Base-by-base conservation (phyloP, 2,888 invertebrate genomes). In the Orthosia gracilis region DNA sequence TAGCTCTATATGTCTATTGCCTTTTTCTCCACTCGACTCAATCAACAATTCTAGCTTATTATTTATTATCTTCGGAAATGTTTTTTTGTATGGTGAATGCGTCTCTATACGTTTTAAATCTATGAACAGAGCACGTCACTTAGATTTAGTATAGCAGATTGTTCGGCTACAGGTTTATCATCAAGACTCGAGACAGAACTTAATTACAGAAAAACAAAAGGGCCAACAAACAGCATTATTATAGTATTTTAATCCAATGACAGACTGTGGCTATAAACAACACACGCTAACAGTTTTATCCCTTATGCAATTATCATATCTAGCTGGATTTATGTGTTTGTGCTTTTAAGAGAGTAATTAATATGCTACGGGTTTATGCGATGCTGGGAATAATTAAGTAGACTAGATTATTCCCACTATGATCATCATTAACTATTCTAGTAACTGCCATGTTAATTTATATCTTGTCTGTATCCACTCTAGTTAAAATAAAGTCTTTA, bases 271-370 rank as follows among this genome's bases (percentile, higher is more conserved):
- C 61, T 9, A 71, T 81, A 73, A 81, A 77, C n/a, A 71, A 73
- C 62, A 49, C n/a, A 64, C 59, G 57, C 52, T 57, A 71, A 72
- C 77, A 78, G 49, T 75, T 84, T 69, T 75, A 83, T 73, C 78
- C 69, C 82, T 49, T 47, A 52, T 31, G 59, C 69, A 78, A 78
- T 84, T 82, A 79, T 84, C 76, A 49, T 73, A 79, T 79, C 71
- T 55, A 67, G 55, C 62, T 54, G 61, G 66, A 81, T 84, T 76
- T 82, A 84, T 78, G 49, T 49, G 40, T 65, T 50, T 66, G 18
- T 71, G 55, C 50, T 69, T 76, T 63, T 70, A 54, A 13, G 31
- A 50, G 45, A 69, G 49, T 81, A 82, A 85, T 81, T 78, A 84
- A 78, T 75, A 69, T 72, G 47, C 23, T 47, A 54, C 59, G 18